Base-by-base conservation (phyloP, 2,888 invertebrate species). In the Macrophya annulata region DNA sequence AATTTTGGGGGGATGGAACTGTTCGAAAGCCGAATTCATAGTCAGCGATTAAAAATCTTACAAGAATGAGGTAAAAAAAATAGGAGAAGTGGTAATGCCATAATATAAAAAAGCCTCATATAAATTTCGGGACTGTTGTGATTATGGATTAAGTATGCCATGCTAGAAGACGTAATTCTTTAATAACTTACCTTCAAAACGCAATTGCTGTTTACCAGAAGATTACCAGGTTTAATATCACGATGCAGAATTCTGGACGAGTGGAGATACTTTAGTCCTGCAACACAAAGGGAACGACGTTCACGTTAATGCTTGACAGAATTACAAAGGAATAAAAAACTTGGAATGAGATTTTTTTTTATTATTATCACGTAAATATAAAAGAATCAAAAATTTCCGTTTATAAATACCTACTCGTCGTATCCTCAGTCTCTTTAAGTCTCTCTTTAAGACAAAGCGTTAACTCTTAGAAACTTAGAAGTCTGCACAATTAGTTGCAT, bases 131-230 rank as follows among this genome's bases (percentile, higher is more conserved):
- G 55, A 8, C 0, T n/a, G 17, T 6, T n/a, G 17, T 62, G 9
- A 62, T 62, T 0, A 62, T 62, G 17, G 17, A 37, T 6, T 5
- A 68, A 37, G 2, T 15, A 37, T 37, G 5, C 5, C 15, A 17
- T 37, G 37, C 0, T n/a, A 37, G 15, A 68, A 37, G 15, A 17
- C 6, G 37, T 37, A 68, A 68, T 37, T 37, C 5, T 17, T 17
- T 68, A 37, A 8, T 10, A 68, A 37, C 92, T 91, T 93, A 97
- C 97, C 95, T 99, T 99, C 90, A 99, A 96, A 92, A 99, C 98
- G 95, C 99, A 99, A 95, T 99, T 99, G 94, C 99, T 99, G 95
- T 99, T 99, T 92, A 99, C 99, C 91, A 99, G 96, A 89, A 99
- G 96, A 94, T 99, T 99, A 87, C 99, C 99, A 15, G 99, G 99